These are phyloP conservation scores for Pammene fasciana DNA, from an alignment of 2,888 invertebrate species.

Conservation along the genomic window DNA sequence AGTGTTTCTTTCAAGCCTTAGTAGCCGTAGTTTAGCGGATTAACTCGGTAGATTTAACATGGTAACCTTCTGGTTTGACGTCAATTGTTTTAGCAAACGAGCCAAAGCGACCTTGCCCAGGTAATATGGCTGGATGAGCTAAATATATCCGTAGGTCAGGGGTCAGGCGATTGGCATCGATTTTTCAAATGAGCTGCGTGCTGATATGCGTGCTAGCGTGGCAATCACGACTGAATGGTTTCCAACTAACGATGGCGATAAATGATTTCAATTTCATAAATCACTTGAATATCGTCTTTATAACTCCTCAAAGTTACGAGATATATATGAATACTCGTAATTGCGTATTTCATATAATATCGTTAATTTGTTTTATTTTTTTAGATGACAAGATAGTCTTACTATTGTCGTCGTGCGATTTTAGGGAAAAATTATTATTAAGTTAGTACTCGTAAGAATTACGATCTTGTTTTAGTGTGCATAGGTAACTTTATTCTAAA, in stretches of 20 bases:
- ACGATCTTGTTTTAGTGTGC: too few species aligned
- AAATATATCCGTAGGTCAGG: constrained; percentile 77
- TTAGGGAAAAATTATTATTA: too few species aligned
- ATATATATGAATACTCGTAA: too few species aligned
- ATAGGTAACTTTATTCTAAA: too few species aligned
- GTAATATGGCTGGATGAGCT: constrained; percentile 65
- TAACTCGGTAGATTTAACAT: constrained; percentile 66
- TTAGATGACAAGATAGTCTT: too few species aligned
- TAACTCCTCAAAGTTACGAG: too few species aligned
- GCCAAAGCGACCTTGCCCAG: constrained; percentile 66
- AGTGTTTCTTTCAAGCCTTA: too few species aligned
- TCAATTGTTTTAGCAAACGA: constrained; percentile 81
- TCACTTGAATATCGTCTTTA: background rate
- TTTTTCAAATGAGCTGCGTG: constrained; percentile 44
- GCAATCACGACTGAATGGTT: constrained; percentile 25
- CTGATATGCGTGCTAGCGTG: constrained; percentile 21
- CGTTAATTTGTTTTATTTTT: too few species aligned
- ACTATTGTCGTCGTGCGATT: too few species aligned
- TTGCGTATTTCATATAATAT: too few species aligned
- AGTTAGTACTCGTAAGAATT: too few species aligned
- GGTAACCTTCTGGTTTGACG: constrained; percentile 73
- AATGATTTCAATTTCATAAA: constrained; percentile 16
- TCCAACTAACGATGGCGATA: constrained; percentile 14
- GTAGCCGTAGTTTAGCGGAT: constrained; percentile 62
- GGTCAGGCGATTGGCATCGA: constrained; percentile 59